These are phyloP conservation scores for Mirounga angustirostris DNA, from an alignment of 2,113 vertebrate species.

Conservation along the genomic window DNA sequence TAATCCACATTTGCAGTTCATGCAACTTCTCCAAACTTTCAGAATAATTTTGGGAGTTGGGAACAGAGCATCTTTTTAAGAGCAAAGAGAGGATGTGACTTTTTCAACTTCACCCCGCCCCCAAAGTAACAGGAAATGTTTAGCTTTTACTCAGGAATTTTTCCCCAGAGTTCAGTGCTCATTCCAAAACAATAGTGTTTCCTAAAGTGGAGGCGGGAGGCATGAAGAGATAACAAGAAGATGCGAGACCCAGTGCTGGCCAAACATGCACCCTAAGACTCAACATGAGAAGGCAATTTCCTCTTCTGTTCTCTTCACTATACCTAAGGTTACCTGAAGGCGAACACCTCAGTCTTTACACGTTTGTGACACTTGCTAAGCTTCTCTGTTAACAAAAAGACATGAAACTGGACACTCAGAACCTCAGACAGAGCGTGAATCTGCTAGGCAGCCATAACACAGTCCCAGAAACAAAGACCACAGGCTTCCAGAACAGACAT, in stretches of 20 bases:
- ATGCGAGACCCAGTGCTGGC: background rate
- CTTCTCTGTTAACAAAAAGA: background rate
- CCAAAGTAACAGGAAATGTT: background rate
- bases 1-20: background rate
- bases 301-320: background rate
- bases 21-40: background rate
- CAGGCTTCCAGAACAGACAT: background rate
- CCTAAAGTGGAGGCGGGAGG: background rate
- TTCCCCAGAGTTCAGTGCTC: background rate
- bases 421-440: accelerated
- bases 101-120: background rate
- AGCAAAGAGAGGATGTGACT: background rate
- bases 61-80: background rate
- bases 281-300: background rate
- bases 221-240: accelerated
- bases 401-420: background rate
- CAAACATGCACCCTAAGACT: background rate
- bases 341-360: background rate
- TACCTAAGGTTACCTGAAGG: background rate
- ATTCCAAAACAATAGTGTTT: background rate
- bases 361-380: background rate
- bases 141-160: background rate
- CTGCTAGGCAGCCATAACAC: accelerated
- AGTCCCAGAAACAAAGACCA: background rate
- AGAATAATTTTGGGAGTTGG: background rate